Conservation (phyloP, 1,140 invertebrate species). For the Zaprionus ghesquierei region DNA sequence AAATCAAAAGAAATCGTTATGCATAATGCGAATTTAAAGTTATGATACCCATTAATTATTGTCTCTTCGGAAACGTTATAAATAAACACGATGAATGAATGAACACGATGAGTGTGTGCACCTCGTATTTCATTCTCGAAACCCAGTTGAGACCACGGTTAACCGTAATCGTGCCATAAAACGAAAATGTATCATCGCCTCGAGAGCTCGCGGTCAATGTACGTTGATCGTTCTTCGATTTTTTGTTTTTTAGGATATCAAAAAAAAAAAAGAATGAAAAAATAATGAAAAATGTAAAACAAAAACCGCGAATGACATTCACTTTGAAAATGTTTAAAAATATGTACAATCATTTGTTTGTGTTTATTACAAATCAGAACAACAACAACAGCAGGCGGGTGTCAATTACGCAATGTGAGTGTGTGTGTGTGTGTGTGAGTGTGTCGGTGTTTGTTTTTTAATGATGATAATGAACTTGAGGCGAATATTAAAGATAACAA, state of each 20-base stretch:
- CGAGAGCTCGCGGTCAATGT: slow-evolving; percentile 59
- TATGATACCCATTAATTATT: slow-evolving; percentile 4
- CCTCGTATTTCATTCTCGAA: slow-evolving; percentile 19
- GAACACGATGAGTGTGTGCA: slow-evolving; percentile 5
- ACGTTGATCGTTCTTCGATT: slow-evolving; percentile 48
- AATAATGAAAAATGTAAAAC: slow-evolving; percentile 9
- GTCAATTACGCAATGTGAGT: slow-evolving; percentile 41
- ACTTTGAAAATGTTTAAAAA: slow-evolving; percentile 53
- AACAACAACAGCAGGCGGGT: slow-evolving; percentile 31
- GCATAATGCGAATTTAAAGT: slow-evolving; percentile 2
- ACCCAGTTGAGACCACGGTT: slow-evolving; percentile 25
- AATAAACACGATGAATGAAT: slow-evolving; percentile 29
- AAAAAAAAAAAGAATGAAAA: slow-evolving; percentile 27
- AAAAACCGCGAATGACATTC: slow-evolving; percentile 49
- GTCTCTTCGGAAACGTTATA: slow-evolving; percentile 12
- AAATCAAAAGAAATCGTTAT: background rate
- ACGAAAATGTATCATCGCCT: slow-evolving; percentile 57
- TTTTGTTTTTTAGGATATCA: slow-evolving; percentile 7
- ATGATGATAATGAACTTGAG: slow-evolving; percentile 80
- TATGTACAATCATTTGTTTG: slow-evolving; percentile 40
- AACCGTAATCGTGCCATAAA: slow-evolving; percentile 21
- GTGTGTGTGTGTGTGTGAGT: slow-evolving; percentile 17
- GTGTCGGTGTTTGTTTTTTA: slow-evolving; percentile 40
- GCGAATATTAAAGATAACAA: slow-evolving; percentile 67
- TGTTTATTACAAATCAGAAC: slow-evolving; percentile 43